These are phyloP conservation scores for Numida meleagris DNA, from an alignment of 2,113 vertebrate genomes.

Conservation along the genomic window DNA sequence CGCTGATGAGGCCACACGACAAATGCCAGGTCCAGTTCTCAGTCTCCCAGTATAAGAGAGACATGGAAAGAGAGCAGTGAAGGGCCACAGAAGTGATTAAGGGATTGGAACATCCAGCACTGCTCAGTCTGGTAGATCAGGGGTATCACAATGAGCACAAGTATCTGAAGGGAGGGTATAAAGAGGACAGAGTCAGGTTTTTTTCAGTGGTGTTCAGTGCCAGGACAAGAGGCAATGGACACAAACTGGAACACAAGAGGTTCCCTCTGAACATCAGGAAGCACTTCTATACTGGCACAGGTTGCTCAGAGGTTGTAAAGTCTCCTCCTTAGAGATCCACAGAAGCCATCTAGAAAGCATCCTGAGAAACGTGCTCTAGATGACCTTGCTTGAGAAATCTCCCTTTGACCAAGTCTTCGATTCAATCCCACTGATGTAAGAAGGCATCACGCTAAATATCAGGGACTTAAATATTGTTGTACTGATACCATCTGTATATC, in stretches of 20 bases:
- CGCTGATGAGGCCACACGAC: too few relatives aligned
- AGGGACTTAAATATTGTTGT: not conserved
- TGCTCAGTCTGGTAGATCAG: not conserved
- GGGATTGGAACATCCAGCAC: not conserved
- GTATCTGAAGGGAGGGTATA: not conserved
- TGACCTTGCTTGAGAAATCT: too few relatives aligned
- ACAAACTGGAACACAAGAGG: not conserved
- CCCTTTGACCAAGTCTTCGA: not conserved
- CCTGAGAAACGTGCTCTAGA: not conserved
- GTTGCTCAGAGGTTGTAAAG: not conserved
- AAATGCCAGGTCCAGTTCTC: not conserved
- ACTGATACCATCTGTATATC: not conserved
- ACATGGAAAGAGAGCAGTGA: not conserved
- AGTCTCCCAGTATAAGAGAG: too few relatives aligned
- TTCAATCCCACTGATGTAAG: not conserved
- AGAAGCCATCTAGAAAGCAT: not conserved
- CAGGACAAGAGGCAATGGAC: not conserved
- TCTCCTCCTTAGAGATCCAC: not conserved
- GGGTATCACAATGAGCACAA: fast-evolving
- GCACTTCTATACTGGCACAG: not conserved
- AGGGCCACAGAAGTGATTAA: not conserved
- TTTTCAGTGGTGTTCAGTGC: not conserved
- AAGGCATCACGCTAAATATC: too few relatives aligned
- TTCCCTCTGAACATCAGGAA: not conserved
- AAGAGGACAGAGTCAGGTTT: not conserved